Percentiles rank a stretch among this genome's conserved stretches.
Conservation (phyloP, 2,888 invertebrate species). For the Opisthograptis luteolata region DNA sequence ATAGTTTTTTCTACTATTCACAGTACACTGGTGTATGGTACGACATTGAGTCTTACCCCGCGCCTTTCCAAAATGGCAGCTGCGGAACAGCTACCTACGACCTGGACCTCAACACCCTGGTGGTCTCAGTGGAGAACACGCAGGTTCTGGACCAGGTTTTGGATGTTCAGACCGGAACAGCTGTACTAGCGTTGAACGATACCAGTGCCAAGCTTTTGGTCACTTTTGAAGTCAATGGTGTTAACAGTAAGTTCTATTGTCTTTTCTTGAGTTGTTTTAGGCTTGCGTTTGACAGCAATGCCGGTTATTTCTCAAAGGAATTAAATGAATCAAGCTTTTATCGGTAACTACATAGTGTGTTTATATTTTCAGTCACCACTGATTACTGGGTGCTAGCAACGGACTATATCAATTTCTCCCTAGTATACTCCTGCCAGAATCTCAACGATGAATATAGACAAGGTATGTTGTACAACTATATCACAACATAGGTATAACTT, state of each 20-base stretch:
- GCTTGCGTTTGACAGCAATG: too few species aligned
- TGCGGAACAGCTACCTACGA: slow-evolving; percentile 62
- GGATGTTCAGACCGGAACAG: slow-evolving; percentile 57
- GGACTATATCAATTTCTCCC: slow-evolving; percentile 85
- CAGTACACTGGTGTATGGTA: slow-evolving; percentile 69
- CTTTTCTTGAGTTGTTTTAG: too few species aligned
- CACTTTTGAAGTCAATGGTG: slow-evolving; percentile 30
- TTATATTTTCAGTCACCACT: slow-evolving; percentile 53
- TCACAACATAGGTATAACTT: background rate
- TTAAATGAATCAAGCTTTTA: too few species aligned
- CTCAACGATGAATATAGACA: slow-evolving; percentile 57
- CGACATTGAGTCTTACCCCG: slow-evolving; percentile 67
- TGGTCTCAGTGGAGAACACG: slow-evolving; percentile 60
- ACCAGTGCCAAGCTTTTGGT: slow-evolving; percentile 56
- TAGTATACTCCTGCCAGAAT: slow-evolving; percentile 86
- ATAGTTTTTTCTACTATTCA: slow-evolving; percentile 11
- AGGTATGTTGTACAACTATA: slow-evolving; percentile 45
- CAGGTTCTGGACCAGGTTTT: slow-evolving; percentile 60
- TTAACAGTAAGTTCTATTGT: slow-evolving; percentile 25
- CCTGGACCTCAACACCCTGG: slow-evolving; percentile 35
- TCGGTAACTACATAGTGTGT: too few species aligned
- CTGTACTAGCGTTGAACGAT: slow-evolving; percentile 48
- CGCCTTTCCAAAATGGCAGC: slow-evolving; percentile 63
- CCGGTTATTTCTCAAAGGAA: too few species aligned
- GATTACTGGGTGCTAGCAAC: slow-evolving; percentile 76